Percentiles rank a stretch among this genome's conserved stretches.
Evolutionary conservation across 2,113 vertebrate genomes (phyloP).

Genomic region (Orycteropus afer): DNA sequence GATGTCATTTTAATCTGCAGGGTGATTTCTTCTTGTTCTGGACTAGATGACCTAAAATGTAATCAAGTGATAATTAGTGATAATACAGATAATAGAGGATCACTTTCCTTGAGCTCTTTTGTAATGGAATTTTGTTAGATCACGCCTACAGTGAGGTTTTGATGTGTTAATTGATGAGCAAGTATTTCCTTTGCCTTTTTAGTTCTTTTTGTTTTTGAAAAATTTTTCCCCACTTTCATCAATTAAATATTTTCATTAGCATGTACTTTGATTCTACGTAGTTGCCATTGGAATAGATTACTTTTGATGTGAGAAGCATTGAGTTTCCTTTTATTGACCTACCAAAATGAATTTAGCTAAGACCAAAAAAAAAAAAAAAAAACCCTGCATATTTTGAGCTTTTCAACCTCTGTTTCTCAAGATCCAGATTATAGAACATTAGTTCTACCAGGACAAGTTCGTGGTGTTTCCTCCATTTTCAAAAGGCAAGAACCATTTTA

Average conservation of each 20-base stretch:
- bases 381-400: conserved; percentile 9
- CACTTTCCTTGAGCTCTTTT: background rate
- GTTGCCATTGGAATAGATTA: conserved; percentile 35
- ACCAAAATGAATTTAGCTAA: conserved; percentile 11
- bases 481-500: background rate
- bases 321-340: conserved; percentile 23
- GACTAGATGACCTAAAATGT: conserved; percentile 25
- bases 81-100: conserved; percentile 12
- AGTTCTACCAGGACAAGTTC: background rate
- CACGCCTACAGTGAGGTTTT: background rate
- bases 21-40: conserved; percentile 32
- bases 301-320: conserved; percentile 41
- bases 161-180: conserved; percentile 20
- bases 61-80: conserved; percentile 56
- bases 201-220: background rate
- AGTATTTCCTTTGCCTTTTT: conserved; percentile 12
- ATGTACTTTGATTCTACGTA: conserved; percentile 35
- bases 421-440: background rate
- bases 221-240: background rate
- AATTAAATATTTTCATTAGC: conserved; percentile 46
- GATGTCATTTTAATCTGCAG: conserved; percentile 38
- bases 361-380: no score
- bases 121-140: background rate
- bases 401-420: background rate
- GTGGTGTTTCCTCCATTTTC: background rate